phyloP scores from a whole-genome alignment of 2,888 invertebrate genomes.

The Temnothorax ravouxi region DNA sequence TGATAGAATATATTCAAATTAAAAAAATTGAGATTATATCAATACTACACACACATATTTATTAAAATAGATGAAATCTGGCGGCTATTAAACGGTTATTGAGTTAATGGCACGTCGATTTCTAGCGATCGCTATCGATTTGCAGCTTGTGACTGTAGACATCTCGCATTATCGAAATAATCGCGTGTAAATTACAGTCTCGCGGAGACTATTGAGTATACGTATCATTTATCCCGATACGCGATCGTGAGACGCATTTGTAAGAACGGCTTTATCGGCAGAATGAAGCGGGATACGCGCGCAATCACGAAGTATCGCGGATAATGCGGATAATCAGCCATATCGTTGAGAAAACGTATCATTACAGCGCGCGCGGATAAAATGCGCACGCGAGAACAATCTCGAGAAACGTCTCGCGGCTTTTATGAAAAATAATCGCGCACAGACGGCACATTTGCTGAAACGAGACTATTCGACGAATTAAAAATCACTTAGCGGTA shows the following conservation, averaged over 20 bases:
- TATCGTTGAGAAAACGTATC: slow-evolving; percentile 51
- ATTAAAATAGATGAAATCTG: neutral
- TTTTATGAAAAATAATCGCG: slow-evolving; percentile 36
- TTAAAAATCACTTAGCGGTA: slow-evolving; percentile 65
- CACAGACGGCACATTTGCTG: slow-evolving; percentile 27
- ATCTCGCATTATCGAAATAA: slow-evolving; percentile 37
- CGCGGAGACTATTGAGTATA: neutral
- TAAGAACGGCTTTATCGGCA: slow-evolving; percentile 32
- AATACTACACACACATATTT: neutral
- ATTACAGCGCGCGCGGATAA: slow-evolving; percentile 42
- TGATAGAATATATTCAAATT: neutral
- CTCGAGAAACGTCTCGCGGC: slow-evolving; percentile 20
- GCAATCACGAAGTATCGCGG: slow-evolving; percentile 30
- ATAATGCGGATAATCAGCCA: slow-evolving; percentile 51
- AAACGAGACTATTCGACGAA: slow-evolving; percentile 57
- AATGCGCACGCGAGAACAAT: slow-evolving; percentile 30
- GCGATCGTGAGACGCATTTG: slow-evolving; percentile 11
- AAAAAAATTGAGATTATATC: neutral
- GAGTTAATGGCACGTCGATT: neutral
- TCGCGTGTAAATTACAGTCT: slow-evolving; percentile 35
- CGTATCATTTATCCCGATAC: slow-evolving; percentile 35
- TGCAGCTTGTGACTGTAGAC: neutral
- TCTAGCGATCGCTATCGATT: slow-evolving; percentile 24
- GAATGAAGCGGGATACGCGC: neutral
- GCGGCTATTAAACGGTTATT: neutral